Percentiles rank a stretch among this genome's conserved stretches.
These are phyloP conservation scores for Darevskia nairensis DNA, from an alignment of 2,797 vertebrate species.

Conservation along the genomic window DNA sequence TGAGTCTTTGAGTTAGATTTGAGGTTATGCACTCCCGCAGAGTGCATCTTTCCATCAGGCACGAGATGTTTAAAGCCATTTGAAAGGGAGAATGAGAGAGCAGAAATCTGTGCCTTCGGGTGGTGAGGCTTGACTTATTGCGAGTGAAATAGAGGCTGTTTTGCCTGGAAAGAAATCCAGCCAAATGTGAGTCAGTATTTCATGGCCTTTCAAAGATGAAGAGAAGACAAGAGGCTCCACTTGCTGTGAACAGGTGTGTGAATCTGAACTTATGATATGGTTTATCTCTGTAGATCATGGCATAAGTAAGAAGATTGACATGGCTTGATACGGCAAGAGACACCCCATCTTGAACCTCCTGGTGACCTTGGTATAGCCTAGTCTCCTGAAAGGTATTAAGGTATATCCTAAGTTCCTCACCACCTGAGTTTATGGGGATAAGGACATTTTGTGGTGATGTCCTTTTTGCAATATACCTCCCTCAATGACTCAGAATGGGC, in stretches of 20 bases:
- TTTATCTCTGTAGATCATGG: too few species aligned
- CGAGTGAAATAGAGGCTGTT: constrained; percentile 9
- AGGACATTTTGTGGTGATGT: not conserved
- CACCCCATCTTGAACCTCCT: not conserved
- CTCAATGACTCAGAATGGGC: too few species aligned
- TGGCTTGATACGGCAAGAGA: too few species aligned
- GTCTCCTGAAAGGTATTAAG: not conserved
- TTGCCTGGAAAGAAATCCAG: not conserved
- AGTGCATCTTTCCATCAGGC: constrained; percentile 2
- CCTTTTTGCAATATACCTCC: not conserved
- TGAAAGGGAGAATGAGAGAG: constrained; percentile 11
- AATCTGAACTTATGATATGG: too few species aligned
- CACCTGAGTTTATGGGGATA: not conserved
- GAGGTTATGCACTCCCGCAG: not conserved
- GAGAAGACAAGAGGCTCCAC: not conserved
- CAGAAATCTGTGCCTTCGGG: constrained; percentile 19
- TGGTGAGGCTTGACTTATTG: not conserved
- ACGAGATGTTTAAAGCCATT: constrained; percentile 1
- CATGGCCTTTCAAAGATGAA: not conserved
- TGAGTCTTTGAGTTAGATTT: constrained; percentile 10
- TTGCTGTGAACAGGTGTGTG: not conserved
- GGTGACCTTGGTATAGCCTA: not conserved
- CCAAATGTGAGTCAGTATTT: constrained; percentile 20
- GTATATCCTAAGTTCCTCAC: not conserved
- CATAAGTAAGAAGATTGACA: too few species aligned